Evolutionary conservation across 2,888 invertebrate genomes (phyloP).

Genomic region (Marronus borbonicus): DNA sequence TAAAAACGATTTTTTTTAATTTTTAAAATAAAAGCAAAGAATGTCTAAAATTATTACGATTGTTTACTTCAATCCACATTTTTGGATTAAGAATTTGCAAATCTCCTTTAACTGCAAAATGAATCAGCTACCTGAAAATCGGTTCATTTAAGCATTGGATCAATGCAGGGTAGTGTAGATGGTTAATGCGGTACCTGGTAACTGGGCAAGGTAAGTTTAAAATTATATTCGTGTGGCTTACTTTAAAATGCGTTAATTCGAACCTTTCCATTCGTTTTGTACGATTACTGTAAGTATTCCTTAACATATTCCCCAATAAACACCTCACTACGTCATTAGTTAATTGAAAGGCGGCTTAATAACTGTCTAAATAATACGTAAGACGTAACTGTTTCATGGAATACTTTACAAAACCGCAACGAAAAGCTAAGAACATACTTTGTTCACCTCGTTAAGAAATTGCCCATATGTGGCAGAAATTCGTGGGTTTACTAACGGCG

Average conservation of each 20-base stretch:
- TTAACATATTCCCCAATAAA: not conserved
- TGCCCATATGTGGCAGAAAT: constrained; percentile 27
- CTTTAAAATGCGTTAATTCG: not conserved
- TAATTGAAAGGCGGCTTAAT: not conserved
- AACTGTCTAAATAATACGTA: not conserved
- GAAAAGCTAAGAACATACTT: constrained; percentile 13
- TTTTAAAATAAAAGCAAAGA: too few relatives aligned
- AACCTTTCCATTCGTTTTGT: not conserved
- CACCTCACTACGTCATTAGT: constrained; percentile 3
- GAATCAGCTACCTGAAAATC: too few relatives aligned
- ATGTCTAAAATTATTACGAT: too few relatives aligned
- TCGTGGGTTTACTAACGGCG: not conserved
- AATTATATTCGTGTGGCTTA: too few relatives aligned
- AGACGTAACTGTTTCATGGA: constrained; percentile 23
- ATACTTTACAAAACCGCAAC: not conserved
- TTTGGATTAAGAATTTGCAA: too few relatives aligned
- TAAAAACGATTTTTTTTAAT: too few relatives aligned
- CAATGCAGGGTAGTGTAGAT: too few relatives aligned
- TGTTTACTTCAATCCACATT: too few relatives aligned
- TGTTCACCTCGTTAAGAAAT: not conserved
- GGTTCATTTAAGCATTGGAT: too few relatives aligned
- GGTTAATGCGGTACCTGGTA: too few relatives aligned
- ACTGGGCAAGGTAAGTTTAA: too few relatives aligned
- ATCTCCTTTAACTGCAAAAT: too few relatives aligned
- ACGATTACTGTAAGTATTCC: not conserved